Percentiles rank a stretch among this genome's conserved stretches.
phyloP scores from a whole-genome alignment of 2,113 vertebrate genomes.

The Dasyornis broadbenti region DNA sequence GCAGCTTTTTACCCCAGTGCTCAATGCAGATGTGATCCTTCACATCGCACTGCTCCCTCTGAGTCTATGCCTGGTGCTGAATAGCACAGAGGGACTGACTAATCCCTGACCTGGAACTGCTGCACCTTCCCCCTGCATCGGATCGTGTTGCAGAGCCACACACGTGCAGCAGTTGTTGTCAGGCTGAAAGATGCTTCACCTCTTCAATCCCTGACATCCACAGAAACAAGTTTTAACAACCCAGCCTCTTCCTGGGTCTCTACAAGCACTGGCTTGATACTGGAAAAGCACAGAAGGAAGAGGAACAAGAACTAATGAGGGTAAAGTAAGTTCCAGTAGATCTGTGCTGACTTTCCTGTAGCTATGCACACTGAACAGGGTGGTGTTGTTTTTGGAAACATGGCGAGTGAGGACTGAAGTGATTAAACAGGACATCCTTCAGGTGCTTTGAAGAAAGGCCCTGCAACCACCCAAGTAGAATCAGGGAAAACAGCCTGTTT shows the following conservation, averaged over 20 bases:
- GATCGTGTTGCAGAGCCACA: background rate
- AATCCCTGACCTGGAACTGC: background rate
- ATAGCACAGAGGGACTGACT: background rate
- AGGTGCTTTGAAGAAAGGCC: background rate
- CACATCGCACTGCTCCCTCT: background rate
- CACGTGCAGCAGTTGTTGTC: background rate
- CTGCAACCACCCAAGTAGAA: background rate
- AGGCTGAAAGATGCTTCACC: background rate
- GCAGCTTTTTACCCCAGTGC: background rate
- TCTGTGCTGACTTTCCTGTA: background rate
- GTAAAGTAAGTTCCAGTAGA: background rate
- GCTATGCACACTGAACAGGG: background rate
- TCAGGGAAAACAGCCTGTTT: background rate
- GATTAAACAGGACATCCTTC: background rate
- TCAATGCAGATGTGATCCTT: background rate
- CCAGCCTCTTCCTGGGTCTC: background rate
- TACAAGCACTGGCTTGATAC: background rate
- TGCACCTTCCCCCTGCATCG: background rate
- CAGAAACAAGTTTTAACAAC: background rate
- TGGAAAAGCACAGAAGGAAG: background rate
- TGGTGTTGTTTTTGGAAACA: background rate
- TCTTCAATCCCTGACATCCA: background rate
- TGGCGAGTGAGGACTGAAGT: background rate
- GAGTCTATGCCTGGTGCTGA: background rate
- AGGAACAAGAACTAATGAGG: background rate